phyloP scores from a whole-genome alignment of 1,140 invertebrate genomes.

The Myzus persicae region DNA sequence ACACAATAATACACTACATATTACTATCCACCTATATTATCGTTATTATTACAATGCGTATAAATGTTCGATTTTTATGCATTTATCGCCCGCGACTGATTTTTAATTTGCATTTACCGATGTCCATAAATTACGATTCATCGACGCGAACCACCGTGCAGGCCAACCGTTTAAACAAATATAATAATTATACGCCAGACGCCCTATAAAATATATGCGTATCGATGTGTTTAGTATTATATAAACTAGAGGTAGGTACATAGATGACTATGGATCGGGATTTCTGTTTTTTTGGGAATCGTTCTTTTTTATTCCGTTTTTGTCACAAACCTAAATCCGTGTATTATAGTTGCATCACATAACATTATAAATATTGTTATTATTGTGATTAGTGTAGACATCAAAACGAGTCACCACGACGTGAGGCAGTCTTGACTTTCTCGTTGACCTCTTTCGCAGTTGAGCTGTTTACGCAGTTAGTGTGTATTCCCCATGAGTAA shows the following conservation, averaged over 20 bases:
- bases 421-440: neutral
- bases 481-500: neutral
- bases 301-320: neutral
- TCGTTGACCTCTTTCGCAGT: neutral
- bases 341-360: neutral
- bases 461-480: neutral
- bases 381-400: neutral
- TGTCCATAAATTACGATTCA: neutral
- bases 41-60: neutral
- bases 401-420: neutral
- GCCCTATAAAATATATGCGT: neutral
- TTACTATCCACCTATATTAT: neutral
- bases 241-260: too few relatives aligned
- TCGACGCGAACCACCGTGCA: neutral
- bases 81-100: neutral
- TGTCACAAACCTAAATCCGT: neutral
- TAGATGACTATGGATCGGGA: neutral
- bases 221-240: neutral
- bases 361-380: neutral
- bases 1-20: neutral
- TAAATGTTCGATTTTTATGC: conserved; percentile 22
- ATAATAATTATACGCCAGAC: neutral
- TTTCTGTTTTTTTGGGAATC: neutral
- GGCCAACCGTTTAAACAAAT: neutral
- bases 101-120: conserved; percentile 24